Evolutionary conservation across 2,113 vertebrate species (phyloP), one percentile per base, ranked within the genome.

Genomic region (Serinus canaria): DNA sequence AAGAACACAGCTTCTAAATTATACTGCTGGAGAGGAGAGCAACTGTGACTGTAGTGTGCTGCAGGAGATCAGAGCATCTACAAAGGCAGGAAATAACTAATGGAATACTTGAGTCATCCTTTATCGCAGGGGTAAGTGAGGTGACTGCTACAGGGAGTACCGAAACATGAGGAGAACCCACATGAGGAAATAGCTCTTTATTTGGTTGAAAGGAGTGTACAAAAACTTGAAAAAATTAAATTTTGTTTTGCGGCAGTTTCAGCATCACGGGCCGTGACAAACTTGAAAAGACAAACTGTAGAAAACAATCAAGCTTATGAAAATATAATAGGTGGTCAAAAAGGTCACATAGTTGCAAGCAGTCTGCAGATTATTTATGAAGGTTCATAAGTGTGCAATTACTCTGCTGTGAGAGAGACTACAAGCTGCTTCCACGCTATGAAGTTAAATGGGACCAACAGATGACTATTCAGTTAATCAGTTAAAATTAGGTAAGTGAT

Each of bases 51-150:
- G 7, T 30, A 15, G 56, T 10, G 37, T 87, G 88, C 60, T 68
- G 50, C 72, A 55, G n/a, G 63, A 89, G 82, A 85, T 82, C 64
- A 90, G 74, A 77, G 64, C 81, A 56, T 77, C 68, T 86, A 58
- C 87, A 86, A 39, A 84, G 80, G 59, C 80, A 92, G 91, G 80
- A 92, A 95, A 21, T 73, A 88, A 47, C 68, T 73, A 21, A 81
- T 77, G 91, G 91, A 95, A 74, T 92, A 74, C 39, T 92, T 95
- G 83, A 89, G 80, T 94, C 83, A 92, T 53, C 50, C 76, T 90
- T 62, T 64, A 37, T 16, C 83, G 83, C 41, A 62, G 6, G 68
- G 76, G 28, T 59, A 62, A 69, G 46, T 12, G 63, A 43, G 49
- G 47, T 82, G 70, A 53, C 49, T 86, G 91, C 86, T 94, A 73